Evolutionary conservation across 2,797 vertebrate genomes (phyloP).

Genomic region (Pseudopleuronectes americanus): DNA sequence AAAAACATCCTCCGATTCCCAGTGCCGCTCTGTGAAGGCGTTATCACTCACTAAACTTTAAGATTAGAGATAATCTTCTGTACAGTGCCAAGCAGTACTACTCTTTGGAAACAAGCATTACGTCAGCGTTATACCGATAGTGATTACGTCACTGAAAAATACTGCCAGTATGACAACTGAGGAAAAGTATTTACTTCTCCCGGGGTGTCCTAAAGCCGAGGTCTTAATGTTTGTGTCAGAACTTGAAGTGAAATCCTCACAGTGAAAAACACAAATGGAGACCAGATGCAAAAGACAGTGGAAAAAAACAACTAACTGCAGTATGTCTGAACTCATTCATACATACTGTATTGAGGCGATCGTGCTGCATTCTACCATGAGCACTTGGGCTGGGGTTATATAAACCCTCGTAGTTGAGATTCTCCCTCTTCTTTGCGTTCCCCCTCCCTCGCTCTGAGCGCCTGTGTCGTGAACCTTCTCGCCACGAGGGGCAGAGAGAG

Average conservation of each 20-base stretch:
- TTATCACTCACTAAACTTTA: too few relatives aligned
- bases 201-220: conserved; percentile 2
- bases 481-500: conserved; percentile 41
- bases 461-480: conserved; percentile 48
- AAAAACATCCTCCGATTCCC: conserved; percentile 32
- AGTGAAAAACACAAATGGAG: background rate
- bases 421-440: conserved; percentile 4
- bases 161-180: conserved; percentile 35
- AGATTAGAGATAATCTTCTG: background rate
- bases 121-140: conserved; percentile 66
- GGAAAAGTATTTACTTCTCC: conserved; percentile 17
- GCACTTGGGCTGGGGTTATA: conserved; percentile 49
- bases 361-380: conserved; percentile 47
- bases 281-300: background rate
- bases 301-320: conserved; percentile 14
- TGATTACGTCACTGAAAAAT: conserved; percentile 72
- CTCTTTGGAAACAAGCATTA: conserved; percentile 65
- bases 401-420: conserved; percentile 38
- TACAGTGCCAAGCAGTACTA: conserved; percentile 20
- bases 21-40: conserved; percentile 2
- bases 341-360: conserved; percentile 27
- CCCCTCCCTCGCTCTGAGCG: conserved; percentile 7
- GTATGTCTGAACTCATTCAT: conserved; percentile 34
- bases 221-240: background rate
- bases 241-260: conserved; percentile 15